Evolutionary conservation across 1,140 invertebrate genomes (phyloP), one percentile per base, ranked within the genome.

Genomic region (Orchestia grillus): DNA sequence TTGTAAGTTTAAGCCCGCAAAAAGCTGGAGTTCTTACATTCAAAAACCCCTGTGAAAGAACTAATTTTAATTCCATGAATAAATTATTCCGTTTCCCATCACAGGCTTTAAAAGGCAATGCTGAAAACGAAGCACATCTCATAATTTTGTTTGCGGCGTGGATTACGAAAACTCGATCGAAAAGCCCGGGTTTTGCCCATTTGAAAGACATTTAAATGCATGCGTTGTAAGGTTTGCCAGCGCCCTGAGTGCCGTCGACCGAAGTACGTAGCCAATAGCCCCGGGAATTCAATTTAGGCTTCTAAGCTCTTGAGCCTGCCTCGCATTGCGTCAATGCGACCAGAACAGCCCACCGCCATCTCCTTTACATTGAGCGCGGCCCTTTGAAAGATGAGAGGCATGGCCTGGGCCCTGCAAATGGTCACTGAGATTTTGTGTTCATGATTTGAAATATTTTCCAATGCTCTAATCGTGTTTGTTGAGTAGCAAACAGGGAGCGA

Each of bases 161-260:
- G 92, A 94, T 94, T 45, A 47, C 36, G 92, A 44, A 44, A 45
- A 94, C 44, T 45, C 92, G 88, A 44, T 94, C 92, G 43, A 44
- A 44, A 45, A 44, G 44, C 92, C 44, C 44, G 11, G 92, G 44
- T 94, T 94, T 94, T 47, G 41, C 92, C 36, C 92, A 94, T 94
- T 94, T 45, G 92, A 94, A 94, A 47, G 43, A 44, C 92, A 94
- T 94, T 94, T 94, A 94, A 94, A 94, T 94, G 92, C 92, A 94
- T 94, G 92, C 92, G 92, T 16, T 94, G 92, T 42, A 44, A 44
- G 92, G 92, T 44, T 94, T 47, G 44, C 92, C 40, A 47, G 92
- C 47, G 47, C 47, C 47, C 47, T 53, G 88, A 91, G 88, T 42
- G 36, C 28, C 41, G 88, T 44, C 41, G 15, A 94, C 44, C 8